These are phyloP conservation scores for Linurgus olivaceus DNA, from an alignment of 2,797 vertebrate species.

Conservation along the genomic window DNA sequence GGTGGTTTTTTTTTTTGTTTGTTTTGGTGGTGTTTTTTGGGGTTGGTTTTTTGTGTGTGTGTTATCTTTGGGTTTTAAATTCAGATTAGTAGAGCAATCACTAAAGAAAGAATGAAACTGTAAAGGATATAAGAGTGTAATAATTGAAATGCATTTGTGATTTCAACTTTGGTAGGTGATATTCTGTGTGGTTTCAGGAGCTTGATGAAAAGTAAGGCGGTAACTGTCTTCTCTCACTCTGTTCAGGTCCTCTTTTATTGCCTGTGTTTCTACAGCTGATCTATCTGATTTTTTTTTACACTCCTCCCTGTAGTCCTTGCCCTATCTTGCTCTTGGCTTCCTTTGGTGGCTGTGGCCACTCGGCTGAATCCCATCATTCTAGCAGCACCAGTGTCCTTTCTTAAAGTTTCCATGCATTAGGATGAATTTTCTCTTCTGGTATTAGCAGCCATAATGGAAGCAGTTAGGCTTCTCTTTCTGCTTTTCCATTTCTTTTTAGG, in stretches of 20 bases:
- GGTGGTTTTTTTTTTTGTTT: not conserved
- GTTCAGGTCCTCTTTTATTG: not conserved
- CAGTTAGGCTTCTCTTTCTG: not conserved
- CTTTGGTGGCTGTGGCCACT: not conserved
- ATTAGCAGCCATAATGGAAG: not conserved
- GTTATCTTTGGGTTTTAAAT: not conserved
- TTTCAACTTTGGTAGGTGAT: not conserved
- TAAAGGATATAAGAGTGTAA: not conserved
- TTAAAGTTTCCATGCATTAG: not conserved
- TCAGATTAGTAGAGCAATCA: not conserved
- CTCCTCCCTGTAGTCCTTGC: not conserved
- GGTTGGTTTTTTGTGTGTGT: not conserved
- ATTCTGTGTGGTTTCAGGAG: not conserved
- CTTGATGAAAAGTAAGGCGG: not conserved
- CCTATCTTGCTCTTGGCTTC: not conserved
- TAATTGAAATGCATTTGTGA: not conserved
- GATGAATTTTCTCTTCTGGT: not conserved
- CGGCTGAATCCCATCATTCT: not conserved
- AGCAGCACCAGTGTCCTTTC: not conserved
- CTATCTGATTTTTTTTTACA: not conserved
- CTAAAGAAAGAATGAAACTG: not conserved
- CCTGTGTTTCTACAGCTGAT: not conserved
- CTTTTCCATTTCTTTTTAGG: not conserved
- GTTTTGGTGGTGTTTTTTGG: not conserved
- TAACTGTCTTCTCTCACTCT: not conserved